These are phyloP conservation scores for Orthosia gothica DNA, from an alignment of 2,888 invertebrate genomes.

Conservation along the genomic window DNA sequence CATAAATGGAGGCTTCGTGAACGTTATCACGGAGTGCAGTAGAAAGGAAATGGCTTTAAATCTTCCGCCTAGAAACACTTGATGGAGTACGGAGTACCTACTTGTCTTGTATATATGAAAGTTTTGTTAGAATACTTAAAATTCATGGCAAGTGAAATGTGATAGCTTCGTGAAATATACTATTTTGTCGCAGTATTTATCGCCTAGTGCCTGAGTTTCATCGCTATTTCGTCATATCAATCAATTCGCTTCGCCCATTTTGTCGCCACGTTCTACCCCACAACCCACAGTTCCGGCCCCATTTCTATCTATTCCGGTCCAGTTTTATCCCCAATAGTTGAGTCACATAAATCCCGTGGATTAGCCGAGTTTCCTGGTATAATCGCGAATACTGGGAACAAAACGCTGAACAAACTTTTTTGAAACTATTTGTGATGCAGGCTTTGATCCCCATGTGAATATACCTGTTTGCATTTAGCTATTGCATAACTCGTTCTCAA, in stretches of 20 bases:
- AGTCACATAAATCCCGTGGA: slow-evolving; percentile 34
- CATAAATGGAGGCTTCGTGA: slow-evolving; percentile 73
- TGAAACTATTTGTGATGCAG: slow-evolving; percentile 38
- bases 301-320: slow-evolving; percentile 31
- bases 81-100: slow-evolving; percentile 34
- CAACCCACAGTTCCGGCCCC: slow-evolving; percentile 14
- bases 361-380: slow-evolving; percentile 26
- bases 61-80: slow-evolving; percentile 62
- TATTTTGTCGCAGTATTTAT: background rate
- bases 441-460: slow-evolving; percentile 23
- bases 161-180: background rate
- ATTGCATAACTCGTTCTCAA: slow-evolving; percentile 18
- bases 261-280: slow-evolving; percentile 21
- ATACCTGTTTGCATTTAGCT: slow-evolving; percentile 18
- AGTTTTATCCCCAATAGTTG: slow-evolving; percentile 28
- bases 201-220: background rate
- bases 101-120: slow-evolving; percentile 32
- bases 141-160: background rate
- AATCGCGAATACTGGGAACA: slow-evolving; percentile 24
- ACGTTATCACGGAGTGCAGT: slow-evolving; percentile 75
- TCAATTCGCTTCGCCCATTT: slow-evolving; percentile 25
- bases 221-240: slow-evolving; percentile 9
- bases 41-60: slow-evolving; percentile 68
- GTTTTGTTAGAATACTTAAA: slow-evolving; percentile 9
- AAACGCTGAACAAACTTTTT: slow-evolving; percentile 37